Conservation (phyloP, 2,797 vertebrate species). For the Sebastes steindachneri region DNA sequence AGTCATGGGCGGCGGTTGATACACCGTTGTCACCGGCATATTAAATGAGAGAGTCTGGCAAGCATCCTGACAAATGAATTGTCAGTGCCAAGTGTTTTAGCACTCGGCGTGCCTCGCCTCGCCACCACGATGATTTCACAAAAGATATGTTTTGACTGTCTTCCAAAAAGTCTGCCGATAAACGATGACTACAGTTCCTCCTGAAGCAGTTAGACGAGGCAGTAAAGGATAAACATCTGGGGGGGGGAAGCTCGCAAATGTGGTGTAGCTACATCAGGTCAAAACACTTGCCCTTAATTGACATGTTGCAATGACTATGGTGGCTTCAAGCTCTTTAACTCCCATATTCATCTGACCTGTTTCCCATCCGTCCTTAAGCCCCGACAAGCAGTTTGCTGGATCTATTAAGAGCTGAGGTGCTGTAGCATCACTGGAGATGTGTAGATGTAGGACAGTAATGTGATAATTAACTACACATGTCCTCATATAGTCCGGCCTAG, state of each 20-base stretch:
- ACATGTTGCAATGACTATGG: neutral
- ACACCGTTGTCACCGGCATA: constrained; percentile 1
- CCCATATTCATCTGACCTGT: neutral
- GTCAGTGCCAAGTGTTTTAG: constrained; percentile 22
- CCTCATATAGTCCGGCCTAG: neutral
- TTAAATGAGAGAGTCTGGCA: constrained; percentile 12
- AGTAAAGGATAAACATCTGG: neutral
- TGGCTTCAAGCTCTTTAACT: neutral
- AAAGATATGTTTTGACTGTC: neutral
- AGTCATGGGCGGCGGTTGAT: constrained; percentile 3
- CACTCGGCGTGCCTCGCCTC: neutral
- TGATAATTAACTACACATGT: neutral
- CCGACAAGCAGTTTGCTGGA: neutral
- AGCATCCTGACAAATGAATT: neutral
- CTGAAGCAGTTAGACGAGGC: neutral
- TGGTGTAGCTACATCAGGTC: neutral
- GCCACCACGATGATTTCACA: neutral
- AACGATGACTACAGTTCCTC: neutral
- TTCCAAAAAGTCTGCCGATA: neutral
- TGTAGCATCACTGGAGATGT: neutral
- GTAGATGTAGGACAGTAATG: neutral
- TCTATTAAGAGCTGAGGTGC: constrained; percentile 12
- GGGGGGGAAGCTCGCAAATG: neutral
- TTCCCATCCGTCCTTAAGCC: constrained; percentile 15
- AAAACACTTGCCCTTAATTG: neutral